A percentile compares a stretch with the other conserved stretches of the same genome.
Evolutionary conservation across 2,888 invertebrate species (phyloP).

Genomic region (Frankliniella fusca): DNA sequence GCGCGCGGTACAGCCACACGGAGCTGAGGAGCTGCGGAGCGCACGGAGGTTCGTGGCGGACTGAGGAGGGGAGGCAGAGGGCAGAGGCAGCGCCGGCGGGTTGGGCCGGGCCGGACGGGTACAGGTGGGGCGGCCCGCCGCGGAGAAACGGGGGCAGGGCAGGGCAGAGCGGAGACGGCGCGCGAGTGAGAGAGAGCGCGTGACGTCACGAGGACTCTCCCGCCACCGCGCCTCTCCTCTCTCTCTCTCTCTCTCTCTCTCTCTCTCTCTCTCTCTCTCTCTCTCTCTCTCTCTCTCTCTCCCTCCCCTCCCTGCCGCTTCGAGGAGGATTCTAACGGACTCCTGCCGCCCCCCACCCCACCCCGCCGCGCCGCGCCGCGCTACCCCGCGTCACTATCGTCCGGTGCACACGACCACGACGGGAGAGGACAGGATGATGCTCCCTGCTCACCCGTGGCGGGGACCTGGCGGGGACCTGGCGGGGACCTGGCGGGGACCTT

Average conservation of each 20-base stretch:
- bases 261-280: not conserved
- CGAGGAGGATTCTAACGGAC: not conserved
- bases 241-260: not conserved
- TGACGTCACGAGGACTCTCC: not conserved
- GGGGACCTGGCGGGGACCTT: no score
- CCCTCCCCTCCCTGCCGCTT: no score
- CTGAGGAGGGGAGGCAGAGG: not conserved
- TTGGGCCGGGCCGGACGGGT: not conserved
- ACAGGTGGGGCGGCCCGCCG: not conserved
- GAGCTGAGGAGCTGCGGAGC: not conserved
- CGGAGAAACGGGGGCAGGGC: slow-evolving; percentile 17
- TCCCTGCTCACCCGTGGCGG: no score
- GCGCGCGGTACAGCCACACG: not conserved
- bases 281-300: not conserved
- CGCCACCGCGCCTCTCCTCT: not conserved
- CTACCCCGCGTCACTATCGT: no score
- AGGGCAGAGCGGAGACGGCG: not conserved
- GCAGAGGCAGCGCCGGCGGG: not conserved
- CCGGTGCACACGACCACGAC: no score
- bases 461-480: no score
- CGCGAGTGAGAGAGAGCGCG: not conserved
- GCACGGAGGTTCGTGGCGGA: not conserved
- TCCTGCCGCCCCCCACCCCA: not conserved
- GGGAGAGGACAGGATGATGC: no score
- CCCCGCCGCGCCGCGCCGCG: not conserved